These are phyloP conservation scores for Platynereis dumerilii DNA, from an alignment of 2,888 invertebrate species.

Conservation along the genomic window DNA sequence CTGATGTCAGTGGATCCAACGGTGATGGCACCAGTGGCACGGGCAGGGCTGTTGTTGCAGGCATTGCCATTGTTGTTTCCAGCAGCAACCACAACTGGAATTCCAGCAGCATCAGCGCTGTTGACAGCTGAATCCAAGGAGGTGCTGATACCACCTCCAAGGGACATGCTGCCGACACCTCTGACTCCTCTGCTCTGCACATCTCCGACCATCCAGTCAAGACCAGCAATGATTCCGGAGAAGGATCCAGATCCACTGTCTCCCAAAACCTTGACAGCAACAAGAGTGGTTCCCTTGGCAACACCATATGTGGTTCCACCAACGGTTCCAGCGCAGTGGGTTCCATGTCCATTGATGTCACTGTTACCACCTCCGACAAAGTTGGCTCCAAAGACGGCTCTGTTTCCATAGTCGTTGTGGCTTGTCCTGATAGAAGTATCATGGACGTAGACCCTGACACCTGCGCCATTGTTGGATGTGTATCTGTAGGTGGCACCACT, in stretches of 20 bases:
- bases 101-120: not conserved
- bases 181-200: no score
- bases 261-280: slow-evolving; percentile 1
- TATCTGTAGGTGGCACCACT: not conserved
- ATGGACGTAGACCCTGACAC: not conserved
- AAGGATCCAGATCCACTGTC: not conserved
- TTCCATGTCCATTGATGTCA: slow-evolving; percentile 3
- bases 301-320: not conserved
- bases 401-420: not conserved
- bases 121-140: slow-evolving; percentile 15
- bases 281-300: not conserved
- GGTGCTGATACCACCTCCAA: slow-evolving; percentile 9
- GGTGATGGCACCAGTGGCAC: slow-evolving; percentile 18
- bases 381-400: not conserved
- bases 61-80: slow-evolving; percentile 16
- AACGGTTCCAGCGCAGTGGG: slow-evolving; percentile 6
- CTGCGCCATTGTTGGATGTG: not conserved
- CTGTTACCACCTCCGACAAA: not conserved
- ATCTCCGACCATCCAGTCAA: no score
- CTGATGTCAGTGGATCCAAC: slow-evolving; percentile 17
- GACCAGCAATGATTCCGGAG: not conserved
- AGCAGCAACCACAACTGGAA: slow-evolving; percentile 15
- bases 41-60: slow-evolving; percentile 8
- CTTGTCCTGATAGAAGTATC: not conserved
- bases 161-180: slow-evolving; percentile 26